phyloP scores from a whole-genome alignment of 2,113 vertebrate species.

The Scomber japonicus region DNA sequence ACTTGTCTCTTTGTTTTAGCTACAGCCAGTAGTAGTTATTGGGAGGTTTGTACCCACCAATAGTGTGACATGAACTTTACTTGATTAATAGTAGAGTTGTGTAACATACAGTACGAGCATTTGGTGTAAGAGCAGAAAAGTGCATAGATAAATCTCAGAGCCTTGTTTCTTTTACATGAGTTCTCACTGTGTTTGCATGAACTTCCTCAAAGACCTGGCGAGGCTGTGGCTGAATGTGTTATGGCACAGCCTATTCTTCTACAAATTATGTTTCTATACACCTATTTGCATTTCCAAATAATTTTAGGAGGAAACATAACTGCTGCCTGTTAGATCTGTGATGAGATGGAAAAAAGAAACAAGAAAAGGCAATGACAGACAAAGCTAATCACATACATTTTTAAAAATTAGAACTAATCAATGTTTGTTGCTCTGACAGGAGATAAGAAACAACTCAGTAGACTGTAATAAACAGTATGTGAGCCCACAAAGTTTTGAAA shows the following conservation, averaged over 20 bases:
- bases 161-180: neutral
- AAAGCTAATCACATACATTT: neutral
- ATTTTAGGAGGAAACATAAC: too few relatives aligned
- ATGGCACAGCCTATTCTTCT: neutral
- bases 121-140: neutral
- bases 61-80: too few relatives aligned
- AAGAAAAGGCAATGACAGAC: neutral
- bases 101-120: neutral
- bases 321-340: too few relatives aligned
- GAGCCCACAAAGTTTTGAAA: too few relatives aligned
- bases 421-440: too few relatives aligned
- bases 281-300: neutral
- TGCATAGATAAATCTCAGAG: neutral
- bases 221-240: neutral
- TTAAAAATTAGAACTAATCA: too few relatives aligned
- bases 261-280: neutral
- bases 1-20: neutral
- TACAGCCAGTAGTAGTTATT: too few relatives aligned
- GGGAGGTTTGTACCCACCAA: too few relatives aligned
- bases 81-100: neutral
- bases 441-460: neutral
- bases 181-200: neutral
- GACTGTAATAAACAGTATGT: too few relatives aligned
- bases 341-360: neutral
- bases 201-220: neutral